These are phyloP conservation scores for Pseudotriccus pelzelni DNA, from an alignment of 2,797 vertebrate genomes.

Conservation along the genomic window DNA sequence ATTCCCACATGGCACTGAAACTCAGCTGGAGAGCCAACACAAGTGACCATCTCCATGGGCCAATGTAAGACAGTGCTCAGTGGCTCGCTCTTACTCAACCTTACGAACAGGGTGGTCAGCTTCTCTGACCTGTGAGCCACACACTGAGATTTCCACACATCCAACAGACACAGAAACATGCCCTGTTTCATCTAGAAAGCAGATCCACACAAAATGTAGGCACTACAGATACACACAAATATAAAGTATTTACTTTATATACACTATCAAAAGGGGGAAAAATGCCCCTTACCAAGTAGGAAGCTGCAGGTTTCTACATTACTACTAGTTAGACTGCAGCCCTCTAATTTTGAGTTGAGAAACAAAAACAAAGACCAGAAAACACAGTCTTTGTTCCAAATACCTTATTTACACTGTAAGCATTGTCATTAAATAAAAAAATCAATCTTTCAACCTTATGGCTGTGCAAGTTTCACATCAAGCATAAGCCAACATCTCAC, in stretches of 20 bases:
- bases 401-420: not conserved
- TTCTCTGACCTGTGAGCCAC: not conserved
- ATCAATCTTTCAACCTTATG: not conserved
- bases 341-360: not conserved
- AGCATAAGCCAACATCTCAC: not conserved
- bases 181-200: rapidly evolving
- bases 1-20: not conserved
- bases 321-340: not conserved
- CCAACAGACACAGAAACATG: not conserved
- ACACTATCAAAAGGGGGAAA: not conserved
- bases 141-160: not conserved
- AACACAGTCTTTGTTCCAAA: not conserved
- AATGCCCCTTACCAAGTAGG: not conserved
- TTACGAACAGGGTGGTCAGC: not conserved
- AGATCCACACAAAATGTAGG: not conserved
- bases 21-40: not conserved
- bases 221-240: rapidly evolving
- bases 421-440: not conserved
- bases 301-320: not conserved
- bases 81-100: not conserved
- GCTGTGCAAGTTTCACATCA: not conserved
- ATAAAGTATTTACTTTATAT: not conserved
- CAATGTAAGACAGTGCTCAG: not conserved
- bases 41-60: rapidly evolving
- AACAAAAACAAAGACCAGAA: not conserved